Conservation (phyloP, 2,888 invertebrate species). For the Tenthredo distinguenda region DNA sequence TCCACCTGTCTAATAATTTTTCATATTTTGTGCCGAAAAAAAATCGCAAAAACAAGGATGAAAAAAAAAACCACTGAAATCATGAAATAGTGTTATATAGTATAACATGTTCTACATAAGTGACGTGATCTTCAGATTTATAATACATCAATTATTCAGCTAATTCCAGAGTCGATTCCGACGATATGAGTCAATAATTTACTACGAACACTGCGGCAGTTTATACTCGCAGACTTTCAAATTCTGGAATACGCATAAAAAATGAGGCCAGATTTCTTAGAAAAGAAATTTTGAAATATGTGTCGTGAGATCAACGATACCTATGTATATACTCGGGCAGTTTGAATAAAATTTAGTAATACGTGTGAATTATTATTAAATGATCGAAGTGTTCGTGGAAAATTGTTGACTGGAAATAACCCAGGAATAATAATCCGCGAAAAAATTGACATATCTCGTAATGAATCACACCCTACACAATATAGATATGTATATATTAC, state of each 20-base stretch:
- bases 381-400: not conserved
- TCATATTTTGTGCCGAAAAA: not conserved
- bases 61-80: conserved; percentile 11
- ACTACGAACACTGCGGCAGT: not conserved
- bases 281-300: not conserved
- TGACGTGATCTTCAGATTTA: not conserved
- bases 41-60: not conserved
- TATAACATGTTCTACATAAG: not conserved
- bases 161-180: not conserved
- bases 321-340: not conserved
- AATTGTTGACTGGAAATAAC: not conserved
- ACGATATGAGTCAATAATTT: conserved; percentile 2
- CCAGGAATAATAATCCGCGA: not conserved
- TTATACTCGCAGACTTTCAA: not conserved
- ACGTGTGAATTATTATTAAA: not conserved
- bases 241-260: not conserved
- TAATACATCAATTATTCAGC: not conserved
- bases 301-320: not conserved
- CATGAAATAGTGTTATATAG: not conserved
- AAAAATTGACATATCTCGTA: not conserved
- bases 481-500: not conserved
- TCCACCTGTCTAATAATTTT: not conserved
- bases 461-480: not conserved
- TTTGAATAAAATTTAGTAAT: not conserved
- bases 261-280: not conserved